A percentile compares a stretch with the other conserved stretches of the same genome.
Evolutionary conservation across 1,140 invertebrate genomes (phyloP).

Genomic region (Drosophila funebris): DNA sequence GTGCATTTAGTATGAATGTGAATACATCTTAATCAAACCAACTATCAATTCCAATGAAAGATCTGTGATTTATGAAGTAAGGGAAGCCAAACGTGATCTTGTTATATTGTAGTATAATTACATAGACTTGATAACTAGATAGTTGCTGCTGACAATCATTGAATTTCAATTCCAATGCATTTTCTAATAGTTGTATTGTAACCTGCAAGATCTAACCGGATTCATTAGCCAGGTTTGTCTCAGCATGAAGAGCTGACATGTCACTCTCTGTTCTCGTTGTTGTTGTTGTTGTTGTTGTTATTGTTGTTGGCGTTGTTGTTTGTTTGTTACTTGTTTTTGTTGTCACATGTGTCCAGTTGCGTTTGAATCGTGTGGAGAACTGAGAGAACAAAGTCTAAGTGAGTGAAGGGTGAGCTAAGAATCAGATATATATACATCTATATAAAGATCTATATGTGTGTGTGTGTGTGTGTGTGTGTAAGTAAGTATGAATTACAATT

Average conservation of each 20-base stretch:
- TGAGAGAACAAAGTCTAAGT: not conserved
- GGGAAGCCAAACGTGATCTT: slow-evolving; percentile 23
- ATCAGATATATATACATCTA: not conserved
- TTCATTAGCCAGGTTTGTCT: slow-evolving; percentile 7
- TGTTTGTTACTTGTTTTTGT: not conserved
- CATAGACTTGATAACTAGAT: not conserved
- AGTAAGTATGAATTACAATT: slow-evolving; percentile 2
- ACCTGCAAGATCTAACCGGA: slow-evolving; percentile 24
- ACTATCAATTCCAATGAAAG: slow-evolving; percentile 18
- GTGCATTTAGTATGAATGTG: slow-evolving; percentile 9
- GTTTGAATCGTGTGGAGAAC: not conserved
- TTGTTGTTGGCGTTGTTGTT: not conserved
- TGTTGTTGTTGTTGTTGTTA: slow-evolving; percentile 2
- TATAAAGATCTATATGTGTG: too few relatives aligned
- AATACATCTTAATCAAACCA: slow-evolving; percentile 7
- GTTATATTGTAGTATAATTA: slow-evolving; percentile 8
- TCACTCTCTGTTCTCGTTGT: not conserved
- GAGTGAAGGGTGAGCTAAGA: slow-evolving; percentile 28
- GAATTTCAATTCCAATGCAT: slow-evolving; percentile 7
- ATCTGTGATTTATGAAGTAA: slow-evolving; percentile 26
- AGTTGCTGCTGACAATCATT: slow-evolving; percentile 8
- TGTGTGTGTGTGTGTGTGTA: not conserved
- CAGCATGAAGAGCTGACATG: slow-evolving; percentile 16
- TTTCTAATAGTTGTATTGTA: not conserved
- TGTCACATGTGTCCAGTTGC: slow-evolving; percentile 3